A percentile compares a stretch with the other conserved stretches of the same genome.
Conservation (phyloP, 1,140 invertebrate species). For the Galleria mellonella region DNA sequence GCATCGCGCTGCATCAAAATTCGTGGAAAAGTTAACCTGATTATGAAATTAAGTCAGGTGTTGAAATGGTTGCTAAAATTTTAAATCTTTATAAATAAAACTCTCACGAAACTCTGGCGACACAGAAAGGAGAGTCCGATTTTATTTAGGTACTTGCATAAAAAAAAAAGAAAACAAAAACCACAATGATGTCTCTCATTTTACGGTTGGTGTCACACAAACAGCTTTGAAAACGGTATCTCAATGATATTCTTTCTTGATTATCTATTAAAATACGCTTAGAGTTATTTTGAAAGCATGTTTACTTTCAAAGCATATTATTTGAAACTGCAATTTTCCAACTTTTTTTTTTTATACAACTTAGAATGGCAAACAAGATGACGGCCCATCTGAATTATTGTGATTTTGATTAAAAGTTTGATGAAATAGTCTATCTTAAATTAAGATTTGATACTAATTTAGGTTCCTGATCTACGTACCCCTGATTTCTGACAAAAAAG, state of each 20-base stretch:
- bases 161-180: slow-evolving; percentile 6
- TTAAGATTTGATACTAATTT: too few relatives aligned
- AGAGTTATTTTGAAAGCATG: too few relatives aligned
- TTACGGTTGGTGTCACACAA: slow-evolving; percentile 32
- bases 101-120: neutral
- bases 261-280: too few relatives aligned
- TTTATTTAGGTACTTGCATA: neutral
- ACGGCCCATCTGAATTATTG: neutral
- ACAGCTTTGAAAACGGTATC: slow-evolving; percentile 16
- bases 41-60: slow-evolving; percentile 47
- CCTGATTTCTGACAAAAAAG: too few relatives aligned
- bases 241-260: too few relatives aligned
- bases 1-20: slow-evolving; percentile 21
- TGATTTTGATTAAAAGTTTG: neutral
- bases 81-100: too few relatives aligned
- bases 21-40: slow-evolving; percentile 46
- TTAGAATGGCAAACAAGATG: too few relatives aligned
- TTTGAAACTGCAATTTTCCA: too few relatives aligned
- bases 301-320: too few relatives aligned
- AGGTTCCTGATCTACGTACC: too few relatives aligned
- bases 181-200: slow-evolving; percentile 30
- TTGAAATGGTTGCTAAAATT: slow-evolving; percentile 16
- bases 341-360: too few relatives aligned
- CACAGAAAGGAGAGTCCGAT: neutral
- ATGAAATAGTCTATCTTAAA: too few relatives aligned